These are phyloP conservation scores for Agrotis exclamationis DNA, from an alignment of 2,888 invertebrate species.

Conservation along the genomic window DNA sequence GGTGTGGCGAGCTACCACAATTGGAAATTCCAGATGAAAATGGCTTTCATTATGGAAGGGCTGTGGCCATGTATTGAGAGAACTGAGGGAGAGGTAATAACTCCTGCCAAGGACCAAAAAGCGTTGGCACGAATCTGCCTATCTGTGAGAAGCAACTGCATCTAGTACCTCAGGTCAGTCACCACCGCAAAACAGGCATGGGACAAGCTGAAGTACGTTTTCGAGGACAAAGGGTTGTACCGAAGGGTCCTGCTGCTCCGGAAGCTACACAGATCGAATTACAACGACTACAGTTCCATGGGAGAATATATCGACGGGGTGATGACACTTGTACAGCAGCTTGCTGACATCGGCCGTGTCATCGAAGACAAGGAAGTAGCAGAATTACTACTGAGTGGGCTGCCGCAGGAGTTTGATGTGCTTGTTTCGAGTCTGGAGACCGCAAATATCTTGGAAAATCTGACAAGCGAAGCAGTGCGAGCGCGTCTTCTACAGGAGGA, in stretches of 20 bases:
- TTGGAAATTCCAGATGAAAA: not conserved
- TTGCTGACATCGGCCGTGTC: slow-evolving; percentile 1
- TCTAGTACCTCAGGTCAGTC: not conserved
- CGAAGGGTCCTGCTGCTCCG: not conserved
- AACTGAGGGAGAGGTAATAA: not conserved
- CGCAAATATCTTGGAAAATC: not conserved
- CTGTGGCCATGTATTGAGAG: not conserved
- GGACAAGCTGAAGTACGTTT: not conserved
- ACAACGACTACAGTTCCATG: not conserved
- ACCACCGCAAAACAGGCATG: slow-evolving; percentile 2
- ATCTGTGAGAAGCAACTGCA: not conserved
- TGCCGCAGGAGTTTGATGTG: slow-evolving; percentile 1
- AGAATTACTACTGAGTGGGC: not conserved
- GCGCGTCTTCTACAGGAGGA: not conserved
- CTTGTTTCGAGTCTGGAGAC: not conserved
- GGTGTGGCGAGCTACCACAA: not conserved
- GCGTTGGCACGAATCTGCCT: not conserved
- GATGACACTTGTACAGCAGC: not conserved
- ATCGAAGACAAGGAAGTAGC: not conserved
- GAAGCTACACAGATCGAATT: not conserved
- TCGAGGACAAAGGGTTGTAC: slow-evolving; percentile 1
- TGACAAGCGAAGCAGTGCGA: not conserved
- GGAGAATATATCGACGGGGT: slow-evolving; percentile 1
- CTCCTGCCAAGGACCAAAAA: not conserved
- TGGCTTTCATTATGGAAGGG: not conserved